These are phyloP conservation scores for Oxyscelio sp. DNA, from an alignment of 2,888 invertebrate genomes.

Conservation along the genomic window DNA sequence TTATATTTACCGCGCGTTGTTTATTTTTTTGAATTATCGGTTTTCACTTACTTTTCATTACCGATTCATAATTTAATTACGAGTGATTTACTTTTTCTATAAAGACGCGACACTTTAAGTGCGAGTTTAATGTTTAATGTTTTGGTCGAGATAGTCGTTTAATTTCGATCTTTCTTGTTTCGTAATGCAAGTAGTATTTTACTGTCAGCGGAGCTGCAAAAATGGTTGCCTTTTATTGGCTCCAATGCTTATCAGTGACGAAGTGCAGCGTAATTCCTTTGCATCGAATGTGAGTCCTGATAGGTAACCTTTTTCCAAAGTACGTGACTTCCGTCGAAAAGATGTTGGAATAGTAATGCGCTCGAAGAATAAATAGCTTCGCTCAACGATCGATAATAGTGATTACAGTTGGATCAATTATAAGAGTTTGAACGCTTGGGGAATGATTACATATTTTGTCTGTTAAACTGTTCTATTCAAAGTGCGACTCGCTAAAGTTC, in stretches of 20 bases:
- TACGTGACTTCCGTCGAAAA: slow-evolving; percentile 73
- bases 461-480: not conserved
- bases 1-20: no score
- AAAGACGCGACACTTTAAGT: no score
- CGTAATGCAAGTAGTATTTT: slow-evolving; percentile 66
- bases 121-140: no score
- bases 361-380: slow-evolving; percentile 65
- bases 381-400: slow-evolving; percentile 55
- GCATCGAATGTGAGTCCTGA: slow-evolving; percentile 70
- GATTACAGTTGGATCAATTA: slow-evolving; percentile 47
- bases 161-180: slow-evolving; percentile 54
- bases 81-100: slow-evolving; percentile 13
- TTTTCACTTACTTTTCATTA: not conserved
- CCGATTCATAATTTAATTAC: not conserved
- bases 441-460: slow-evolving; percentile 2
- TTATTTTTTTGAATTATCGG: slow-evolving; percentile 49
- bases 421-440: slow-evolving; percentile 6
- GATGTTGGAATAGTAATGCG: slow-evolving; percentile 65
- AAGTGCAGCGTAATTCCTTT: slow-evolving; percentile 71
- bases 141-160: slow-evolving; percentile 51
- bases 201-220: slow-evolving; percentile 54
- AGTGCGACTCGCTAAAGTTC: not conserved
- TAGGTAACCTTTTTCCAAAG: slow-evolving; percentile 67
- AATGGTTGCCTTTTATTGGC: slow-evolving; percentile 71
- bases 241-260: slow-evolving; percentile 71